Evolutionary conservation across 1,140 invertebrate genomes (phyloP).

Genomic region (Dryas iulia): DNA sequence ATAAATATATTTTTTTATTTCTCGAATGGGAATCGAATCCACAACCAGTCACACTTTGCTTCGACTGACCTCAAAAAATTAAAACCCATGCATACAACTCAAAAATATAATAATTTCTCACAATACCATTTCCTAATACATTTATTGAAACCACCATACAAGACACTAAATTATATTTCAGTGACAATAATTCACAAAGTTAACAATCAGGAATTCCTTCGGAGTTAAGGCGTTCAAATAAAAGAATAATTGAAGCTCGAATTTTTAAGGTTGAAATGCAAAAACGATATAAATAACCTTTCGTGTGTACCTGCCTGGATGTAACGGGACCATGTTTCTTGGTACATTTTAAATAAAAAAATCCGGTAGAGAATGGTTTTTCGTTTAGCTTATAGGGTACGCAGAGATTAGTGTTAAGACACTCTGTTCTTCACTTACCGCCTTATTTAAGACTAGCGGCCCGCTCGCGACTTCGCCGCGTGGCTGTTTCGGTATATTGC

Average conservation of each 20-base stretch:
- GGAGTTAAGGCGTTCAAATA: background rate
- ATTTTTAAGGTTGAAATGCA: background rate
- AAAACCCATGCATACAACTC: too few relatives aligned
- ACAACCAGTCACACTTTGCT: too few relatives aligned
- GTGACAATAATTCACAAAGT: background rate
- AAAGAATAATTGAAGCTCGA: background rate
- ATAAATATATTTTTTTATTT: too few relatives aligned
- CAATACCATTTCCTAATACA: background rate
- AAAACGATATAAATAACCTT: background rate
- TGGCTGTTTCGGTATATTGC: too few relatives aligned
- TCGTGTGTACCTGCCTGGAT: background rate
- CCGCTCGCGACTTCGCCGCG: too few relatives aligned
- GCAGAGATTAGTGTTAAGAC: too few relatives aligned
- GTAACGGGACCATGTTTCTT: background rate
- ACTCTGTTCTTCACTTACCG: too few relatives aligned
- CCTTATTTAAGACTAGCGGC: too few relatives aligned
- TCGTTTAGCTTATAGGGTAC: too few relatives aligned
- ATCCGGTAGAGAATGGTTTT: background rate
- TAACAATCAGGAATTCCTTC: slow-evolving; percentile 2
- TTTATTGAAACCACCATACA: background rate
- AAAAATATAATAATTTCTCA: too few relatives aligned
- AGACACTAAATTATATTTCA: background rate
- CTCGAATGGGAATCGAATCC: too few relatives aligned
- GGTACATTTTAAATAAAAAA: background rate
- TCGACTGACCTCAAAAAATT: too few relatives aligned